Evolutionary conservation across 2,113 vertebrate genomes (phyloP).

Genomic region (Chaetodon auriga): DNA sequence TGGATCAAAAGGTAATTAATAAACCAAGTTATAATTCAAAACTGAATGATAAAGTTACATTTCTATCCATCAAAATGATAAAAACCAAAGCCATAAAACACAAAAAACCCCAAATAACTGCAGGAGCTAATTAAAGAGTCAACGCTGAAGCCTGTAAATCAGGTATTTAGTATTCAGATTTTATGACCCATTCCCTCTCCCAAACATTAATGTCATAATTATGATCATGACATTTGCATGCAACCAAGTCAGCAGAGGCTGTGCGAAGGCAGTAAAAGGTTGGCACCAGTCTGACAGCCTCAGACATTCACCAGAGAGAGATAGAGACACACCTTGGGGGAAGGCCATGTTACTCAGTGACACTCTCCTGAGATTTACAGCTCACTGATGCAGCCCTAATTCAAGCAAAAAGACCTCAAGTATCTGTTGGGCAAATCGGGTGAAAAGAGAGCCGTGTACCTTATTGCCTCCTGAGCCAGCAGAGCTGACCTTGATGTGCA

Average conservation of each 20-base stretch:
- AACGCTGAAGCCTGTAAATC: not conserved
- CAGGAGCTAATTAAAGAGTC: not conserved
- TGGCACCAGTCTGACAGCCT: constrained; percentile 14
- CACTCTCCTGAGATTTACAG: constrained; percentile 51
- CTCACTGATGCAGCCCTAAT: constrained; percentile 35
- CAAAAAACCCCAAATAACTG: not conserved
- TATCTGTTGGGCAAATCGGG: constrained; percentile 27
- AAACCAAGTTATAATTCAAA: not conserved
- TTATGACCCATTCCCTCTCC: not conserved
- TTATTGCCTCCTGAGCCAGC: constrained; percentile 25
- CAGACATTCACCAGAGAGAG: not conserved
- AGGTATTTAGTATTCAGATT: not conserved
- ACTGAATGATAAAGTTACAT: not conserved
- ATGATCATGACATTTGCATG: constrained; percentile 1
- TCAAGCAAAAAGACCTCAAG: constrained; percentile 21
- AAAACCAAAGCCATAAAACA: not conserved
- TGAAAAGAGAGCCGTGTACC: constrained; percentile 18
- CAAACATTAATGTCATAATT: not conserved
- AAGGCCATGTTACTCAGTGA: constrained; percentile 7
- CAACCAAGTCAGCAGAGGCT: constrained; percentile 14
- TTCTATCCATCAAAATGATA: not conserved
- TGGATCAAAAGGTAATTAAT: not conserved
- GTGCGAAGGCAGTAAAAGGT: not conserved
- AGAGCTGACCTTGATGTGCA: constrained; percentile 54
- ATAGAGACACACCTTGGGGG: constrained; percentile 32